Evolutionary conservation across 2,113 vertebrate genomes (phyloP), one percentile per base, ranked within the genome.

Genomic region (Chaetodon auriga): DNA sequence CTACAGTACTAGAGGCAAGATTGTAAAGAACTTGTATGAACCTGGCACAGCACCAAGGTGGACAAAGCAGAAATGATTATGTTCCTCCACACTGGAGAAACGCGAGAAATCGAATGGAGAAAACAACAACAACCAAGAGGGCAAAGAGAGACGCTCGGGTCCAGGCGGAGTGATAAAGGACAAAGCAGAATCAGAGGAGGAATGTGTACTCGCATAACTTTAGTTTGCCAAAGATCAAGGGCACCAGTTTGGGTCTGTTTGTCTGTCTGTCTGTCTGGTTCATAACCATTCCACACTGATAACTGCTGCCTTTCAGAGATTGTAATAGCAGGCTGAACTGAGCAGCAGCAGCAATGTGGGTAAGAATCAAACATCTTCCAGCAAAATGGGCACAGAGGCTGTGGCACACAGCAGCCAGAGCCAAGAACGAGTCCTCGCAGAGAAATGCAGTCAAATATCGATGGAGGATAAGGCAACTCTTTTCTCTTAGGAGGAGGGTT

Each of bases 211-310:
- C 5, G 46, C 73, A 72, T 74, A 65, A 80, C 82, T 89, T 81
- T 6, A 60, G 75, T 88, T 91, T 89, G 92, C 89, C 90, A 74
- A 30, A 80, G 83, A 90, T 92, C 78, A 90, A 71, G 71, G 88
- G 60, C 73, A 83, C 38, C 61, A 68, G 82, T 87, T 82, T 87
- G 64, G 18, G 72, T 83, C 68, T 83, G 74, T 78, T 78, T 77
- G 76, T 85, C 84, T 83, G 88, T 83, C 84, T 77, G 76, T 85
- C 84, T 83, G 88, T 83, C 84, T 85, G 84, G 48, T 87, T 89
- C 60, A 53, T 70, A 81, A 78, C 77, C 61, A 60, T 75, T 73
- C 72, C 45, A 58, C 65, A 46, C 81, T 72, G 92, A 87, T 85
- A 84, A 90, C 80, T 83, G 68, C 51, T 66, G 84, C 72, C 55